A percentile compares a stretch with the other conserved stretches of the same genome.
phyloP scores from a whole-genome alignment of 2,888 invertebrate genomes.

The Gnatocerus cornutus region DNA sequence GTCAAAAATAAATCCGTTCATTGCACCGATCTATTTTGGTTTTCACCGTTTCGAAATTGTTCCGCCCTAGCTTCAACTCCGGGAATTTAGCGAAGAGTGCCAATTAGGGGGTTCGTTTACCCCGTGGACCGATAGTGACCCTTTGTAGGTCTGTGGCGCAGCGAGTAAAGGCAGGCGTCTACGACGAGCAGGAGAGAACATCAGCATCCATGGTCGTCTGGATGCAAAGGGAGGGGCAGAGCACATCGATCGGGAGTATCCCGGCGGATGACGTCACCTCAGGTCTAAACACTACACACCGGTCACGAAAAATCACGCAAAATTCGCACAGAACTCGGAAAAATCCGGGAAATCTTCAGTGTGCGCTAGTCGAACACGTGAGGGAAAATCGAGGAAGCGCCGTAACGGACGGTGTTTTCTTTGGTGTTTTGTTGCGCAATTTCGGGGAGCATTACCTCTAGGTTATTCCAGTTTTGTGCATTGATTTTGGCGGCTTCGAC shows the following conservation, averaged over 20 bases:
- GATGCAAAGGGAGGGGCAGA: constrained; percentile 59
- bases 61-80: neutral
- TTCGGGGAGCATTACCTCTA: constrained; percentile 77
- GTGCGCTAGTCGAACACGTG: constrained; percentile 3
- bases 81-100: constrained; percentile 28
- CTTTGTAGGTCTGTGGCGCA: constrained; percentile 58
- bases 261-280: constrained; percentile 65
- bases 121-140: constrained; percentile 44
- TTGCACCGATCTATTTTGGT: constrained; percentile 57
- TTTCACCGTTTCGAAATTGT: neutral
- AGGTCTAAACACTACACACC: constrained; percentile 64
- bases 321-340: constrained; percentile 2
- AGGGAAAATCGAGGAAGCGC: constrained; percentile 11
- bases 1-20: constrained; percentile 48
- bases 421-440: constrained; percentile 37
- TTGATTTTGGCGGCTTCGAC: constrained; percentile 87
- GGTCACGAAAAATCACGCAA: constrained; percentile 57
- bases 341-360: neutral
- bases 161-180: constrained; percentile 58
- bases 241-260: constrained; percentile 61
- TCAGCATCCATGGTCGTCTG: constrained; percentile 59
- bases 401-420: neutral
- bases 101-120: constrained; percentile 50
- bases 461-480: constrained; percentile 87
- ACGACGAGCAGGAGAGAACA: constrained; percentile 54